Conservation (phyloP, 2,113 vertebrate species). For the Grammomys surdaster region DNA sequence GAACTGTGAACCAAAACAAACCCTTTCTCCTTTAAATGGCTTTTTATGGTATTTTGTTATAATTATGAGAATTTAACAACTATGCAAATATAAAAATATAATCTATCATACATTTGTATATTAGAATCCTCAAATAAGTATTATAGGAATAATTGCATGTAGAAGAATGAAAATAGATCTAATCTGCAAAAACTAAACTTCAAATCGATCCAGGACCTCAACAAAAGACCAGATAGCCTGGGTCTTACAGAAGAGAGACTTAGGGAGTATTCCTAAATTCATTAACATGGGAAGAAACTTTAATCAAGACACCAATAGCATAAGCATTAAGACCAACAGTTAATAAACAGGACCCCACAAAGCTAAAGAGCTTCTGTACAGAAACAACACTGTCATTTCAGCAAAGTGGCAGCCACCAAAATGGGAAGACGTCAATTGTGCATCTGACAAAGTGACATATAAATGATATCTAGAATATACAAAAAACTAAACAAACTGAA, state of each 20-base stretch:
- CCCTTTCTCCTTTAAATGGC: background rate
- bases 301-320: background rate
- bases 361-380: background rate
- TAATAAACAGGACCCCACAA: background rate
- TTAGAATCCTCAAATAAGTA: constrained; percentile 2
- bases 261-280: background rate
- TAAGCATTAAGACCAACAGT: background rate
- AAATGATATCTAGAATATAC: background rate
- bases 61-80: background rate
- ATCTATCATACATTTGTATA: background rate
- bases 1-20: background rate
- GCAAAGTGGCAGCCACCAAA: background rate
- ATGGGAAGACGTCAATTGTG: background rate
- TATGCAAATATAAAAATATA: background rate
- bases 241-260: background rate
- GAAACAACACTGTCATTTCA: background rate
- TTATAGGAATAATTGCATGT: background rate
- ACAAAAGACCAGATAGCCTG: background rate
- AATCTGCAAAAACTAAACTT: no score
- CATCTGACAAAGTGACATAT: background rate
- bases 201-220: no score
- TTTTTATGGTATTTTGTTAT: background rate
- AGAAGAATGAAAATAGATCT: no score
- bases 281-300: background rate
- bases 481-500: background rate